phyloP scores from a whole-genome alignment of 2,888 invertebrate genomes.

The Byasa hedistus region DNA sequence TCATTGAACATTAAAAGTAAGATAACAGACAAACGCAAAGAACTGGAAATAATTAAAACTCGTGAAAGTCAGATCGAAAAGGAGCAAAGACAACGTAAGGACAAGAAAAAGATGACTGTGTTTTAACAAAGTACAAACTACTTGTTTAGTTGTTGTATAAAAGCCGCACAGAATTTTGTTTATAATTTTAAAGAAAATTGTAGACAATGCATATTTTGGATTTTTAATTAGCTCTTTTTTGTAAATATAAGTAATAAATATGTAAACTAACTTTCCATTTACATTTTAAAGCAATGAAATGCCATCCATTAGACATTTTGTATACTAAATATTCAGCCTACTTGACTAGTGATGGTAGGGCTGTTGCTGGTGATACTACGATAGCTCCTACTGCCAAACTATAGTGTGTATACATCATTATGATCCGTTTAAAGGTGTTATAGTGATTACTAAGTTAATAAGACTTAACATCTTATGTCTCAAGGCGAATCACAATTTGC shows the following conservation, averaged over 20 bases:
- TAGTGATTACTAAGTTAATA: too few species aligned
- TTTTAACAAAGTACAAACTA: slow-evolving; percentile 74
- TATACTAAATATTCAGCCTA: too few species aligned
- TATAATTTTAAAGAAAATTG: not conserved
- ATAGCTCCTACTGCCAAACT: too few species aligned
- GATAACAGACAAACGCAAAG: slow-evolving; percentile 80
- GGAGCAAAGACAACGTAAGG: slow-evolving; percentile 86
- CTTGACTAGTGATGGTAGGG: too few species aligned
- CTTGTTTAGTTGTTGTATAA: slow-evolving; percentile 9
- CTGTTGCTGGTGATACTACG: too few species aligned
- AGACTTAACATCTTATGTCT: too few species aligned
- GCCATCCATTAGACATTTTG: too few species aligned
- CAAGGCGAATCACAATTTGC: too few species aligned
- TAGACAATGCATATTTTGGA: not conserved
- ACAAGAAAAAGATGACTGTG: slow-evolving; percentile 86
- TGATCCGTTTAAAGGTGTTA: too few species aligned
- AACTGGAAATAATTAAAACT: slow-evolving; percentile 79
- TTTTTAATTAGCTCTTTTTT: not conserved
- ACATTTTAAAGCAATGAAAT: too few species aligned
- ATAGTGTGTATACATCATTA: too few species aligned
- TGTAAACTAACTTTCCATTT: too few species aligned
- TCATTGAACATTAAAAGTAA: slow-evolving; percentile 82
- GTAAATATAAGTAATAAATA: not conserved
- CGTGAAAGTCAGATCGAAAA: slow-evolving; percentile 82
- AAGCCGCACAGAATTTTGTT: not conserved